Conservation (phyloP, 2,797 vertebrate genomes). For the Acomys russatus region DNA sequence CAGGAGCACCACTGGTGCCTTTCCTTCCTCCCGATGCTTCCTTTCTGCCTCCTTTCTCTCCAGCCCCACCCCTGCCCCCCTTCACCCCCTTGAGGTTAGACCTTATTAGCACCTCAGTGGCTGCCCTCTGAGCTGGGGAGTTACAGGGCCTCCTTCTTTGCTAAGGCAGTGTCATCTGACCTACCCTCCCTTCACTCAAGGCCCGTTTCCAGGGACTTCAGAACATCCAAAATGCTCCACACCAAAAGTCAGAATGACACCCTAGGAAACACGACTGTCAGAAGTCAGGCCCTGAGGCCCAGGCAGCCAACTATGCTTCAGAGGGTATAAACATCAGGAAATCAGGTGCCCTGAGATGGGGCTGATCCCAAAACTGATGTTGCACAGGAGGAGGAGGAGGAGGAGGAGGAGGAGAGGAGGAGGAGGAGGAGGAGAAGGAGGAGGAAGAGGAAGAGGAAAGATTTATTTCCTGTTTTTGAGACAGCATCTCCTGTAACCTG, state of each 20-base stretch:
- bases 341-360: too few relatives aligned
- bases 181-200: too few relatives aligned
- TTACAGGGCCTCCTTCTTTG: background rate
- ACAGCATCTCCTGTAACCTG: too few relatives aligned
- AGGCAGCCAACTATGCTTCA: background rate
- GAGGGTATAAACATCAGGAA: background rate
- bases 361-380: too few relatives aligned
- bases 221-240: background rate
- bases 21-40: background rate
- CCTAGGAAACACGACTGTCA: background rate
- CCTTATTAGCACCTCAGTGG: background rate
- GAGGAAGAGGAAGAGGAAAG: too few relatives aligned
- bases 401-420: too few relatives aligned
- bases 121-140: background rate
- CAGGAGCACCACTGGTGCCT: background rate
- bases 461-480: background rate
- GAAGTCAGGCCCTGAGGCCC: background rate
- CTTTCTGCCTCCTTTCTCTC: background rate
- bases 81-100: too few relatives aligned
- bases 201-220: background rate
- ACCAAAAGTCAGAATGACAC: background rate
- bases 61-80: too few relatives aligned
- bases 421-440: too few relatives aligned
- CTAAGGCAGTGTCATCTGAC: background rate
- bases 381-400: too few relatives aligned